Evolutionary conservation across 2,888 invertebrate genomes (phyloP).

Genomic region (Himalopsyche tibetana): DNA sequence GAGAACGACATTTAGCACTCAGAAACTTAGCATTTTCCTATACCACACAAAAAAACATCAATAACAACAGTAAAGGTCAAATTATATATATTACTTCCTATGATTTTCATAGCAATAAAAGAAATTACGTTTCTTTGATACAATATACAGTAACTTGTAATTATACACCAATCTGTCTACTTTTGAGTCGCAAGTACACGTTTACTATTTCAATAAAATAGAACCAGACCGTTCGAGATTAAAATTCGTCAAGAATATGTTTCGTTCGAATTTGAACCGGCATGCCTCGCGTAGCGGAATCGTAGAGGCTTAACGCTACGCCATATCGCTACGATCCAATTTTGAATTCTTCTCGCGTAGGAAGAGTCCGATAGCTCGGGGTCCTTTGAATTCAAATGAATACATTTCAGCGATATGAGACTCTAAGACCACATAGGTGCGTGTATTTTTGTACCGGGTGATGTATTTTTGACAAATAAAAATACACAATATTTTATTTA

Average conservation of each 20-base stretch:
- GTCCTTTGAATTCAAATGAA: slow-evolving; percentile 56
- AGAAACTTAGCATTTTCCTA: too few species aligned
- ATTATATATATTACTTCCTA: too few species aligned
- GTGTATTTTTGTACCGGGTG: slow-evolving; percentile 28
- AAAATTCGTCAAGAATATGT: slow-evolving; percentile 15
- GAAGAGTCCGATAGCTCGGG: slow-evolving; percentile 32
- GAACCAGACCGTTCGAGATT: not conserved
- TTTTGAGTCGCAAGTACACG: not conserved
- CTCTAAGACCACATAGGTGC: slow-evolving; percentile 27
- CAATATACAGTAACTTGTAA: too few species aligned
- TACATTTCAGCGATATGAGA: slow-evolving; percentile 53
- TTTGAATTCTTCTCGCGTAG: slow-evolving; percentile 51
- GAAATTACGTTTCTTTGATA: too few species aligned
- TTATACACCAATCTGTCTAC: too few species aligned
- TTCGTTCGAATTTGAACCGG: slow-evolving; percentile 2
- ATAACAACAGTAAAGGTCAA: too few species aligned
- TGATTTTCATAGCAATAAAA: too few species aligned
- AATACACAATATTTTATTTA: too few species aligned
- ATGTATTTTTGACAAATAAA: not conserved
- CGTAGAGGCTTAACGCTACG: slow-evolving; percentile 3
- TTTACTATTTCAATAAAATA: not conserved
- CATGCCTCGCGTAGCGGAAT: slow-evolving; percentile 4
- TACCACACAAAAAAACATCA: too few species aligned
- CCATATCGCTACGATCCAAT: slow-evolving; percentile 37
- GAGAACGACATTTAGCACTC: too few species aligned